phyloP scores from a whole-genome alignment of 2,888 invertebrate species.

The Noctua janthina region DNA sequence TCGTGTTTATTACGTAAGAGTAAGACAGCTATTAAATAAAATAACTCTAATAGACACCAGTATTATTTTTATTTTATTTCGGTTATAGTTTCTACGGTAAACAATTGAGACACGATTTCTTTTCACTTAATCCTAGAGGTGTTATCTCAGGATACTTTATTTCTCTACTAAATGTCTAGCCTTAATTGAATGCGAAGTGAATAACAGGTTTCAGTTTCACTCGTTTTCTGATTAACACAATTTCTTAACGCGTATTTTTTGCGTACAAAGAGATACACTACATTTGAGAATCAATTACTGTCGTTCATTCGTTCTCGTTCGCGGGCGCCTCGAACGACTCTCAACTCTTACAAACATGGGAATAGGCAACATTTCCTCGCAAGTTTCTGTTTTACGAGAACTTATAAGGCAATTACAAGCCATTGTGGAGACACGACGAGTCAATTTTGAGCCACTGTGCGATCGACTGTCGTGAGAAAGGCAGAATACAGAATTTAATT shows the following conservation, averaged over 20 bases:
- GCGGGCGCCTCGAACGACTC: slow-evolving; percentile 21
- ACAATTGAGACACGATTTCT: slow-evolving; percentile 22
- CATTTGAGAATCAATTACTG: slow-evolving; percentile 47
- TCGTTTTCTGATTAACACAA: slow-evolving; percentile 38
- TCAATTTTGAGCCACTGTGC: slow-evolving; percentile 46
- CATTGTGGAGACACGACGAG: slow-evolving; percentile 50
- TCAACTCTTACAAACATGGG: slow-evolving; percentile 33
- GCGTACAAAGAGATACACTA: slow-evolving; percentile 20
- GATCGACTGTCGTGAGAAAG: slow-evolving; percentile 49
- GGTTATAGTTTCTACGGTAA: not conserved
- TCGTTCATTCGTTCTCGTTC: slow-evolving; percentile 37
- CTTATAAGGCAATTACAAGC: slow-evolving; percentile 59
- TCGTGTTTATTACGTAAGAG: slow-evolving; percentile 7
- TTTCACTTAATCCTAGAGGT: slow-evolving; percentile 6
- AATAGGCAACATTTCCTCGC: slow-evolving; percentile 39
- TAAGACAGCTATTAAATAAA: slow-evolving; percentile 17
- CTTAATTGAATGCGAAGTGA: slow-evolving; percentile 39
- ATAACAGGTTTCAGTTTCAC: slow-evolving; percentile 41
- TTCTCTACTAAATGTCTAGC: slow-evolving; percentile 23
- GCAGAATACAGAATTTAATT: slow-evolving; percentile 44
- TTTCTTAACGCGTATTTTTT: slow-evolving; percentile 10
- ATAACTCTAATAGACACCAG: not conserved
- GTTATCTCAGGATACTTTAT: slow-evolving; percentile 33
- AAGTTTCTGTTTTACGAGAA: slow-evolving; percentile 35
- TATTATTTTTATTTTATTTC: slow-evolving; percentile 13